These are phyloP conservation scores for Drosophila basisetae DNA, from an alignment of 2,888 invertebrate genomes.

Conservation along the genomic window DNA sequence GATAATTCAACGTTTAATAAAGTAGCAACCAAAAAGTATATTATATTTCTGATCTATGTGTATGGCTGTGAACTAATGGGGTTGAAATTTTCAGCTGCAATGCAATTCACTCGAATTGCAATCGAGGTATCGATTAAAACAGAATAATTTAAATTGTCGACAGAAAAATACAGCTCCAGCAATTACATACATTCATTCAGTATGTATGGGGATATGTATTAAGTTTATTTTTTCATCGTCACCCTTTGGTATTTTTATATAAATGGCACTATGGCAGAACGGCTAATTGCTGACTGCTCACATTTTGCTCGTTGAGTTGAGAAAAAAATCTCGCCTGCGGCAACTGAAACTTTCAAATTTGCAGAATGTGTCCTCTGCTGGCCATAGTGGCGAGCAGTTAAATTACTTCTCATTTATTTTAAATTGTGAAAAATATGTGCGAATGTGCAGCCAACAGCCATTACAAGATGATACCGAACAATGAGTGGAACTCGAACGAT, in stretches of 20 bases:
- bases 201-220: background rate
- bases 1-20: background rate
- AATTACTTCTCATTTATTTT: constrained; percentile 80
- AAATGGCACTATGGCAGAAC: constrained; percentile 32
- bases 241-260: constrained; percentile 11
- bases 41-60: background rate
- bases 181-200: background rate
- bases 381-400: constrained; percentile 67
- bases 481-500: constrained; percentile 32
- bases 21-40: background rate
- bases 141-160: constrained; percentile 4
- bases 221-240: background rate
- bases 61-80: background rate
- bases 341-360: constrained; percentile 42
- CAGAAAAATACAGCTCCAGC: background rate
- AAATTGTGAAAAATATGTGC: constrained; percentile 81
- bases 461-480: constrained; percentile 70
- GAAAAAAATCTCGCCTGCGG: constrained; percentile 49
- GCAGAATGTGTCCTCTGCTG: constrained; percentile 43
- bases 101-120: background rate
- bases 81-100: background rate
- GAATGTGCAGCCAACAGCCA: constrained; percentile 63
- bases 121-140: constrained; percentile 11
- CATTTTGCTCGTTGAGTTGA: constrained; percentile 47
- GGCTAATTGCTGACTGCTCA: constrained; percentile 70